These are phyloP conservation scores for Anser brachyrhynchus DNA, from an alignment of 2,113 vertebrate species.

Conservation along the genomic window DNA sequence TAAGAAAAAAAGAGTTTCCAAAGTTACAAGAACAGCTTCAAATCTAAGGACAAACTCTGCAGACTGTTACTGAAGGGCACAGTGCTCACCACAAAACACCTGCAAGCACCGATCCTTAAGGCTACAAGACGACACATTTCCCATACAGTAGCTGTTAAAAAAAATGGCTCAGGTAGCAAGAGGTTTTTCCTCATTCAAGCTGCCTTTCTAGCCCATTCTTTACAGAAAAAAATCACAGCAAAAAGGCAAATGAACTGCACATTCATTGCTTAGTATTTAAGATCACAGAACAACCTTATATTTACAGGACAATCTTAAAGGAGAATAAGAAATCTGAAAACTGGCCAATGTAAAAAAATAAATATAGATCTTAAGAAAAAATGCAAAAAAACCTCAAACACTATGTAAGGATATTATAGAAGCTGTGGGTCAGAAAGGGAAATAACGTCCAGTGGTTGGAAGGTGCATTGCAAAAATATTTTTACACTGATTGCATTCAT, in stretches of 20 bases:
- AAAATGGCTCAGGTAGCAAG: constrained; percentile 66
- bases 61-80: not conserved
- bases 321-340: constrained; percentile 1
- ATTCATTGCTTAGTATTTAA: constrained; percentile 11
- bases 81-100: not conserved
- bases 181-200: constrained; percentile 31
- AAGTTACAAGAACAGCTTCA: not conserved
- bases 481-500: not conserved
- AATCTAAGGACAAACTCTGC: not conserved
- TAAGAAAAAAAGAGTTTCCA: not conserved
- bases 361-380: constrained; percentile 31
- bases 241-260: not conserved
- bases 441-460: constrained; percentile 3
- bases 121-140: not conserved
- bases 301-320: not conserved
- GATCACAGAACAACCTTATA: constrained; percentile 5
- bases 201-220: constrained; percentile 39
- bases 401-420: not conserved
- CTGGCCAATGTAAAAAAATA: constrained; percentile 69
- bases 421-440: constrained; percentile 4
- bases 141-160: constrained; percentile 26
- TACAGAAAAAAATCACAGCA: not conserved
- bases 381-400: constrained; percentile 40
- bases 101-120: not conserved
- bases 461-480: constrained; percentile 25